These are phyloP conservation scores for Meiosimyza decipiens DNA, from an alignment of 2,888 invertebrate genomes.

Conservation along the genomic window DNA sequence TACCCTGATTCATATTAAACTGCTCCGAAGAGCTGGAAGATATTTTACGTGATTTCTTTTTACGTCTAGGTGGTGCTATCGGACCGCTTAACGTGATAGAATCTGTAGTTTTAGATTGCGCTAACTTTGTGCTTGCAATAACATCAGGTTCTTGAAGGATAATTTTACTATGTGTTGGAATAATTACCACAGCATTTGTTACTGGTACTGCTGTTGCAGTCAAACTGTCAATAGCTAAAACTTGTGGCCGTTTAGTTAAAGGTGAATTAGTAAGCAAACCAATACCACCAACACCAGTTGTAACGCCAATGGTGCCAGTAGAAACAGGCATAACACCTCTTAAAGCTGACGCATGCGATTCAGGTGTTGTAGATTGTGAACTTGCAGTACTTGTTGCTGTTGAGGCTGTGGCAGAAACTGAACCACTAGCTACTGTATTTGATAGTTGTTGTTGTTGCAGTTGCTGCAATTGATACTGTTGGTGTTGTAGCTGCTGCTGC, in stretches of 20 bases:
- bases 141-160: constrained; percentile 83
- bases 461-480: constrained; percentile 28
- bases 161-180: constrained; percentile 47
- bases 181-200: not conserved
- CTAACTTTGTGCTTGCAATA: constrained; percentile 88
- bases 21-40: constrained; percentile 65
- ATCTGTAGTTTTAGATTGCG: constrained; percentile 67
- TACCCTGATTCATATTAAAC: constrained; percentile 59
- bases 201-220: constrained; percentile 39
- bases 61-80: constrained; percentile 83
- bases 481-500: constrained; percentile 35
- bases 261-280: constrained; percentile 1
- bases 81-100: constrained; percentile 69
- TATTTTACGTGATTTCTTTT: constrained; percentile 71
- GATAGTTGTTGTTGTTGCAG: constrained; percentile 33
- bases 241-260: not conserved
- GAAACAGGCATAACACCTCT: constrained; percentile 26
- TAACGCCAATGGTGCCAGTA: constrained; percentile 30
- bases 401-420: constrained; percentile 18
- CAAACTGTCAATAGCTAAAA: constrained; percentile 15
- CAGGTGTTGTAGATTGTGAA: constrained; percentile 35
- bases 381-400: constrained; percentile 41
- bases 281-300: not conserved
- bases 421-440: constrained; percentile 30
- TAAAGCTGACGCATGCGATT: constrained; percentile 30